Evolutionary conservation across 2,888 invertebrate genomes (phyloP).

Genomic region (Belgica antarctica): DNA sequence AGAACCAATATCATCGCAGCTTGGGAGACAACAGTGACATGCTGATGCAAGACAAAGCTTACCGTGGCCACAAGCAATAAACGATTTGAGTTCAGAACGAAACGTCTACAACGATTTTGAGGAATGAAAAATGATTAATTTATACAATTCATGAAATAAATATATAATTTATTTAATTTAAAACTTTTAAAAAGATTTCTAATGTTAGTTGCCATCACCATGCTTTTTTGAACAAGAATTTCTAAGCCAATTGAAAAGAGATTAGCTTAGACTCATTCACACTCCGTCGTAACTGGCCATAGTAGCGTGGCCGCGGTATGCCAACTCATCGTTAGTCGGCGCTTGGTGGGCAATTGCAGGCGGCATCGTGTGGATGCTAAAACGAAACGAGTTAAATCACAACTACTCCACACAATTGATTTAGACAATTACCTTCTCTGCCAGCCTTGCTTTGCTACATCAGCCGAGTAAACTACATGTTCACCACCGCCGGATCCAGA

Average conservation of each 20-base stretch:
- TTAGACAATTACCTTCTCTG: constrained; percentile 53
- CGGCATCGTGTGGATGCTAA: constrained; percentile 27
- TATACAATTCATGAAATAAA: neutral
- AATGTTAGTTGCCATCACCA: too few species aligned
- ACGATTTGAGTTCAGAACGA: neutral
- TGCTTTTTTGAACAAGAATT: too few species aligned
- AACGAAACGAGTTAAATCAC: too few species aligned
- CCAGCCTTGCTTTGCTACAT: constrained; percentile 46
- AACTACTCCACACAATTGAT: neutral
- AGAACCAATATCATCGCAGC: constrained; percentile 62
- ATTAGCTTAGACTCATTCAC: too few species aligned
- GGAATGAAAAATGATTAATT: too few species aligned
- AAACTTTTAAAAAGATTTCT: neutral
- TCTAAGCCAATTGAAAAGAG: too few species aligned
- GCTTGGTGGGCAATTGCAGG: constrained; percentile 7
- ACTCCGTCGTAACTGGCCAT: constrained; percentile 36
- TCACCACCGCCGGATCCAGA: constrained; percentile 55
- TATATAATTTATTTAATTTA: constrained; percentile 22
- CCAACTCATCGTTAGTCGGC: constrained; percentile 26
- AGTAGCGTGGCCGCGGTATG: constrained; percentile 35
- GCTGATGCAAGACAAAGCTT: constrained; percentile 64
- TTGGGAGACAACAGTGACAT: constrained; percentile 60
- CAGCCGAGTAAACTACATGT: constrained; percentile 61
- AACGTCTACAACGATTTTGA: neutral
- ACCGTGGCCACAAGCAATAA: constrained; percentile 53